Evolutionary conservation across 2,113 vertebrate species (phyloP).

Genomic region (Morone chrysops): DNA sequence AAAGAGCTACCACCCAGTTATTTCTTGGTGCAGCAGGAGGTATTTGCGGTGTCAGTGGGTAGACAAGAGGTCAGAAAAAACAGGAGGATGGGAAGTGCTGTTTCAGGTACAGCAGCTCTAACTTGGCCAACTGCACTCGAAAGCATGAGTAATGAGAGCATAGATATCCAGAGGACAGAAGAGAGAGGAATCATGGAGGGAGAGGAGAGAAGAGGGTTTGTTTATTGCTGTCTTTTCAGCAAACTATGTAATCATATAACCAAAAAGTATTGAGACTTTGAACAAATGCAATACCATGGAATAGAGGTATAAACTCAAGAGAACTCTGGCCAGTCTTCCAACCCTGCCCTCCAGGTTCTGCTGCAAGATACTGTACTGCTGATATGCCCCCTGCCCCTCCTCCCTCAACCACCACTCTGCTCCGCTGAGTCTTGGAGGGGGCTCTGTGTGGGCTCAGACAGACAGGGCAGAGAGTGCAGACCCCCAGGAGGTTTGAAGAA

Average conservation of each 20-base stretch:
- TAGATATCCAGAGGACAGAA: slow-evolving; percentile 1
- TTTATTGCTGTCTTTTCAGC: slow-evolving; percentile 1
- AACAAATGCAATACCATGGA: slow-evolving; percentile 29
- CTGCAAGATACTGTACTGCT: slow-evolving; percentile 9
- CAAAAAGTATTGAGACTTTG: slow-evolving; percentile 8
- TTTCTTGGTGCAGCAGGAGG: slow-evolving; percentile 8
- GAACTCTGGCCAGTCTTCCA: background rate
- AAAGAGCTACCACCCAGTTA: slow-evolving; percentile 1
- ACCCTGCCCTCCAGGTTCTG: background rate
- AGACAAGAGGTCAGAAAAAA: slow-evolving; percentile 10
- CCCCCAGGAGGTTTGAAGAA: slow-evolving; percentile 43
- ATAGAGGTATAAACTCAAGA: slow-evolving; percentile 13
- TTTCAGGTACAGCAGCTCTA: slow-evolving; percentile 9
- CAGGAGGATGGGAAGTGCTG: background rate
- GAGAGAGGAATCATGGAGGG: background rate
- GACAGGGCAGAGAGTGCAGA: slow-evolving; percentile 42
- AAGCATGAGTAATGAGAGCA: slow-evolving; percentile 14
- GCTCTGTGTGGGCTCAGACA: slow-evolving; percentile 40
- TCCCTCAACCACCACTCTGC: background rate
- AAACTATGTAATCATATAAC: slow-evolving; percentile 11
- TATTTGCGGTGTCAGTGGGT: slow-evolving; percentile 13
- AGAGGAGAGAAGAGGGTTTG: background rate
- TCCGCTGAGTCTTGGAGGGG: background rate
- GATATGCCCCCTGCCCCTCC: background rate
- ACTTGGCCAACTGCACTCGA: background rate